phyloP scores from a whole-genome alignment of 2,888 invertebrate genomes.

The Melanotus villosus region DNA sequence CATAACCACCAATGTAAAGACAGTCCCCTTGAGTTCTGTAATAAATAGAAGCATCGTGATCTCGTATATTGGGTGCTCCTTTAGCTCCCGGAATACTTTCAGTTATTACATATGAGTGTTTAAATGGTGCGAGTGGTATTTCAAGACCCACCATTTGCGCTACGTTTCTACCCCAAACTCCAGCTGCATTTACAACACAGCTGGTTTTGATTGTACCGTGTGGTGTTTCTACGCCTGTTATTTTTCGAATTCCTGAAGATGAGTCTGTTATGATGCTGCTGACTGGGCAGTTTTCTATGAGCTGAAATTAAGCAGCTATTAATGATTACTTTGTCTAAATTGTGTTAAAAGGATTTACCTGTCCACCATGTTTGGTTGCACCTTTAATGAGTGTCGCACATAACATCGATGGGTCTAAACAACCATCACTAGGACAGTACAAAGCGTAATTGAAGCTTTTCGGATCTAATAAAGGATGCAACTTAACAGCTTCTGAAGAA shows the following conservation, averaged over 20 bases:
- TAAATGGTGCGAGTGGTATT: slow-evolving; percentile 86
- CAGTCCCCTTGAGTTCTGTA: slow-evolving; percentile 88
- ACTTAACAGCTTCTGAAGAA: slow-evolving; percentile 81
- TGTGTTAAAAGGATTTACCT: slow-evolving; percentile 69
- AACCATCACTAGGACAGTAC: slow-evolving; percentile 86
- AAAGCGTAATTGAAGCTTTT: slow-evolving; percentile 82
- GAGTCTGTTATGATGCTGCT: slow-evolving; percentile 78
- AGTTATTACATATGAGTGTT: slow-evolving; percentile 90
- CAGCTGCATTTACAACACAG: slow-evolving; percentile 84
- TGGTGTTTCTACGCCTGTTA: slow-evolving; percentile 84
- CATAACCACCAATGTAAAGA: slow-evolving; percentile 90
- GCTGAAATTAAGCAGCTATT: slow-evolving; percentile 66
- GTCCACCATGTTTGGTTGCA: slow-evolving; percentile 80
- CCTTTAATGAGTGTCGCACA: slow-evolving; percentile 82
- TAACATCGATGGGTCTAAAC: slow-evolving; percentile 87
- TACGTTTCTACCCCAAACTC: slow-evolving; percentile 87
- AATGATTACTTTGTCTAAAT: background rate
- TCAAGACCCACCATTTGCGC: slow-evolving; percentile 77
- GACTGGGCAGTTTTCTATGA: slow-evolving; percentile 84
- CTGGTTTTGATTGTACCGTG: slow-evolving; percentile 83
- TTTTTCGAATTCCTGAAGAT: slow-evolving; percentile 76
- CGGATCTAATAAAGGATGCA: slow-evolving; percentile 85
- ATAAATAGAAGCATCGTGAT: slow-evolving; percentile 88
- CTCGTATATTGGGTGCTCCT: slow-evolving; percentile 86
- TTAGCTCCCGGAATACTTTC: slow-evolving; percentile 83